Conservation (phyloP, 1,140 invertebrate genomes). For the Pseudomyrmex flavicornis region DNA sequence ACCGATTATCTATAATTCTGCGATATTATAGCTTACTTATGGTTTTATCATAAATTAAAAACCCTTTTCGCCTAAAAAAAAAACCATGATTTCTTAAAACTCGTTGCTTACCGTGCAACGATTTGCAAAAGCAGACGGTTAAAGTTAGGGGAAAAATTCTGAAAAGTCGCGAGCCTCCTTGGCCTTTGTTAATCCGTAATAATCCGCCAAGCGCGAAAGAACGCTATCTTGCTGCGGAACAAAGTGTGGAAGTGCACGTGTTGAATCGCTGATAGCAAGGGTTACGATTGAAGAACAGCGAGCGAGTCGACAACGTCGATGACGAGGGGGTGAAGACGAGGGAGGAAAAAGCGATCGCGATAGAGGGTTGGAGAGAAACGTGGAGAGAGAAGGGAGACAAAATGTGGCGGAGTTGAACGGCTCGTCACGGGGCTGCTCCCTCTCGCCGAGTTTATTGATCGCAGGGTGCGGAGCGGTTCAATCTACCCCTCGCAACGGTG, state of each 20-base stretch:
- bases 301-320: slow-evolving; percentile 3
- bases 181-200: slow-evolving; percentile 37
- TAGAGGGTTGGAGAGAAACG: slow-evolving; percentile 20
- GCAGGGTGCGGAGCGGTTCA: slow-evolving; percentile 75
- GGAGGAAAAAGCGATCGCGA: background rate
- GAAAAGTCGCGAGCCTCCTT: slow-evolving; percentile 38
- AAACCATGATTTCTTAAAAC: background rate
- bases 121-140: background rate
- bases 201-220: slow-evolving; percentile 51
- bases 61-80: background rate
- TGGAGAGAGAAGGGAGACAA: slow-evolving; percentile 7
- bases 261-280: slow-evolving; percentile 72
- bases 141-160: slow-evolving; percentile 15
- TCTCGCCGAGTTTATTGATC: slow-evolving; percentile 75
- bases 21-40: background rate
- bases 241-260: slow-evolving; percentile 66
- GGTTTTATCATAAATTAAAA: background rate
- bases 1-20: background rate
- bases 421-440: slow-evolving; percentile 71
- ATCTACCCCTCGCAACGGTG: slow-evolving; percentile 71
- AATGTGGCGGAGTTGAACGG: slow-evolving; percentile 66
- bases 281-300: slow-evolving; percentile 27
- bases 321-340: slow-evolving; percentile 11
- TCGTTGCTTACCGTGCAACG: background rate
- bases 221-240: slow-evolving; percentile 54